Base-by-base conservation (phyloP, 2,888 invertebrate genomes). In the Macaria liturata region DNA sequence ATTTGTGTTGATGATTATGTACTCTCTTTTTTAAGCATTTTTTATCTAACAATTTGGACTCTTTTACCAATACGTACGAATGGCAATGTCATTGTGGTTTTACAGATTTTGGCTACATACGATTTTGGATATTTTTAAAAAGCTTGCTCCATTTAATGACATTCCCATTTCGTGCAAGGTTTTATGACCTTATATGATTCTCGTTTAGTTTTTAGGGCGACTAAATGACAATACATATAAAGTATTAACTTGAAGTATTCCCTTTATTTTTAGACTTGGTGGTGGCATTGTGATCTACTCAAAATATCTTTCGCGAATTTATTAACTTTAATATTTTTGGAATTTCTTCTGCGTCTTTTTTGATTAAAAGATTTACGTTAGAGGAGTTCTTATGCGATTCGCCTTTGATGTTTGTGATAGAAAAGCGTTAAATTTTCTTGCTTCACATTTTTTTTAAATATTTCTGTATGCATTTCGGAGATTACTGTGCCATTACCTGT, bases 171-270 rank as follows among this genome's bases (percentile, higher is more conserved):
- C 37, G 45, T 51, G 37, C 51, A 45, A 39, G 51, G 45, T 45
- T 45, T 49, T 34, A 8, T 62, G 69, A 69, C 62, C 70, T 64
- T 86, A 89, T 90, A 90, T 90, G 88, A 74, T 86, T 90, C 87
- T 90, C 87, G 82, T 90, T 91, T 90, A 88, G 90, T 90, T 75
- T 76, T 86, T 89, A 91, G 91, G 91, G 91, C 91, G 88, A 87
- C 91, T 91, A 90, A 91, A 91, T 89, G 91, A 91, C 88, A 88
- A 88, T 84, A 78, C 90, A 91, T 91, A 89, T 90, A 80, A 88
- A 84, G 71, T 83, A 83, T 81, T 81, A 82, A 80, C 76, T 81
- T 72, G 74, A 85, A 84, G 77, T 88, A 89, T 91, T 89, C 89
- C 90, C 88, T 82, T 75, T 80, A 78, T 66, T 70, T 70, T 65